Conservation (phyloP, 2,888 invertebrate genomes). For the Drosophila fungiperda region DNA sequence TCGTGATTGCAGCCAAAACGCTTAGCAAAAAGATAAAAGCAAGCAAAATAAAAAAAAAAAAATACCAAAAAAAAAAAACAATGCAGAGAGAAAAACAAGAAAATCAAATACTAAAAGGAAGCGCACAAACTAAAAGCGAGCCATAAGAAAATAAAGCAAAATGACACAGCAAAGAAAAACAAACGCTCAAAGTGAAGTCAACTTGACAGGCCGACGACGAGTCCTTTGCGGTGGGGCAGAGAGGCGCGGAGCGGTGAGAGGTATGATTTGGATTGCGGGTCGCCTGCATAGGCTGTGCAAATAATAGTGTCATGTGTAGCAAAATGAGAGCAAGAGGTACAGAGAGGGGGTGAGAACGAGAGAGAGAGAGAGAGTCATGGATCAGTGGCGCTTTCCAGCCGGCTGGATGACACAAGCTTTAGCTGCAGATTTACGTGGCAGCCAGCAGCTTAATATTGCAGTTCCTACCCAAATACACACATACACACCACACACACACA, state of each 20-base stretch:
- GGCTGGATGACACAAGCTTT: constrained; percentile 49
- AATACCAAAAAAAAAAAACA: constrained; percentile 1
- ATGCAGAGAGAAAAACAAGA: constrained; percentile 17
- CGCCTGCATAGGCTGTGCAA: constrained; percentile 60
- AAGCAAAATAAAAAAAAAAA: constrained; percentile 32
- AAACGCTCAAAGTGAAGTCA: constrained; percentile 69
- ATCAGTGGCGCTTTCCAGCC: constrained; percentile 56
- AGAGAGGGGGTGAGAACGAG: neutral
- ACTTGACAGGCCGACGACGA: constrained; percentile 49
- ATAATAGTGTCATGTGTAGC: constrained; percentile 65
- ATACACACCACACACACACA: neutral
- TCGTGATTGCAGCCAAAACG: constrained; percentile 81
- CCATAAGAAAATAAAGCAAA: constrained; percentile 70
- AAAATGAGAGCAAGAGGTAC: constrained; percentile 14
- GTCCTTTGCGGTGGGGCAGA: constrained; percentile 11
- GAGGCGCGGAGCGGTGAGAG: neutral
- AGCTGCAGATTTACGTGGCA: constrained; percentile 49
- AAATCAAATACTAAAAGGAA: constrained; percentile 55
- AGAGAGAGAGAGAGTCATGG: constrained; percentile 44
- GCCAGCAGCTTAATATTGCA: constrained; percentile 41
- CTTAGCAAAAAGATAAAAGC: constrained; percentile 63
- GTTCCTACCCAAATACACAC: neutral
- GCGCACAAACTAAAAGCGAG: constrained; percentile 49
- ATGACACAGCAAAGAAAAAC: constrained; percentile 69
- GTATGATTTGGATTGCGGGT: constrained; percentile 11